Conservation (phyloP, 2,113 vertebrate species). For the Gadus macrocephalus region DNA sequence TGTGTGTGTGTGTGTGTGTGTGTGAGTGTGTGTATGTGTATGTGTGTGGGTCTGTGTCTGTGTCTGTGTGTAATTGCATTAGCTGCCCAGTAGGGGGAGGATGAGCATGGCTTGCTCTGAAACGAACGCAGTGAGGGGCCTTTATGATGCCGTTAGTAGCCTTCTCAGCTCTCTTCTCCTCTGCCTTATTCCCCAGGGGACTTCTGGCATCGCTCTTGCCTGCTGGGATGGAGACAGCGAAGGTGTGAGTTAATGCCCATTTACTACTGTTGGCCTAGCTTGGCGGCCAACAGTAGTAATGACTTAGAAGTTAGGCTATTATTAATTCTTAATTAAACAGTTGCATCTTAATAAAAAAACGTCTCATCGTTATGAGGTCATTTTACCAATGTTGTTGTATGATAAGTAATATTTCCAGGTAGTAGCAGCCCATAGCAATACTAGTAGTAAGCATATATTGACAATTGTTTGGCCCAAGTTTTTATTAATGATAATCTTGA, state of each 20-base stretch:
- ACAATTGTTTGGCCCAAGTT: too few relatives aligned
- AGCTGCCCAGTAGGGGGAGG: slow-evolving; percentile 57
- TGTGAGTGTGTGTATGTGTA: too few relatives aligned
- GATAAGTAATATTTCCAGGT: too few relatives aligned
- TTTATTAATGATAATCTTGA: too few relatives aligned
- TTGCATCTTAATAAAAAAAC: too few relatives aligned
- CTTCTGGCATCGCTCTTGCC: slow-evolving; percentile 31
- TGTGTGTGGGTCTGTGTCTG: too few relatives aligned
- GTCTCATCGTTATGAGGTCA: too few relatives aligned
- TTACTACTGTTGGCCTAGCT: slow-evolving; percentile 17
- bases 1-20: too few relatives aligned
- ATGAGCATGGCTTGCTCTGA: slow-evolving; percentile 62
- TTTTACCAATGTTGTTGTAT: too few relatives aligned
- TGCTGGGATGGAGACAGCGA: slow-evolving; percentile 33
- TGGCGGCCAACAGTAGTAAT: too few relatives aligned
- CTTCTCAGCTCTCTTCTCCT: slow-evolving; percentile 25
- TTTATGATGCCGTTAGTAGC: slow-evolving; percentile 55
- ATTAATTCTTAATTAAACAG: too few relatives aligned
- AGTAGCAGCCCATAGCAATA: too few relatives aligned
- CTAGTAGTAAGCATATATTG: not conserved
- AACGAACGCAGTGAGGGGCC: slow-evolving; percentile 59
- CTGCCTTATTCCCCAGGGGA: slow-evolving; percentile 34
- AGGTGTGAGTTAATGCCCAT: slow-evolving; percentile 44
- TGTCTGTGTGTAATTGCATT: slow-evolving; percentile 74
- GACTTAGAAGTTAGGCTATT: not conserved